Conservation (phyloP, 2,888 invertebrate species). For the Drosophila neonasuta region DNA sequence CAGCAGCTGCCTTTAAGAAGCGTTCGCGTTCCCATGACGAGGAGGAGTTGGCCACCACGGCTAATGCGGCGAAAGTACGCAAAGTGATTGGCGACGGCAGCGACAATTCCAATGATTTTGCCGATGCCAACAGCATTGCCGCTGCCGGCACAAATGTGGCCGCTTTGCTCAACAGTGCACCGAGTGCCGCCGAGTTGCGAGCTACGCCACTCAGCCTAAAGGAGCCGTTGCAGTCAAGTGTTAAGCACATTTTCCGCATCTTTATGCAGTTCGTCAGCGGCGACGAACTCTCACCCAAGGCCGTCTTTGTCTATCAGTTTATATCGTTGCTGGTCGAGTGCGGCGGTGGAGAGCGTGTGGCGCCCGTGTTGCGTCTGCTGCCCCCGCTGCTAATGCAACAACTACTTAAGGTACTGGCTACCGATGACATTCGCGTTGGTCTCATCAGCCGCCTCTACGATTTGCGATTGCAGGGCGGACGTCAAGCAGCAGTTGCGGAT, state of each 20-base stretch:
- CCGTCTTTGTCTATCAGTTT: constrained; percentile 91
- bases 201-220: constrained; percentile 81
- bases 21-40: constrained; percentile 85
- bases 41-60: constrained; percentile 80
- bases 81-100: constrained; percentile 84
- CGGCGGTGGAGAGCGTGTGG: constrained; percentile 88
- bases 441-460: constrained; percentile 85
- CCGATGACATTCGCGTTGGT: constrained; percentile 81
- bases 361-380: constrained; percentile 88
- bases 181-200: constrained; percentile 49
- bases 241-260: constrained; percentile 87
- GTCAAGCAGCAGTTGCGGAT: constrained; percentile 93
- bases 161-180: constrained; percentile 31
- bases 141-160: constrained; percentile 45
- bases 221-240: constrained; percentile 86
- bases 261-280: constrained; percentile 86
- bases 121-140: constrained; percentile 56
- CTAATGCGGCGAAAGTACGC: constrained; percentile 85
- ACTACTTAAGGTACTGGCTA: constrained; percentile 86
- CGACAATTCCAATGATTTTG: constrained; percentile 83
- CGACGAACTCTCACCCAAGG: constrained; percentile 91
- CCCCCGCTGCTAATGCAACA: constrained; percentile 90
- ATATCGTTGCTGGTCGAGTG: constrained; percentile 89
- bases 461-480: constrained; percentile 87
- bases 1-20: constrained; percentile 82